These are phyloP conservation scores for Onthophagus sagittarius DNA, from an alignment of 2,888 invertebrate genomes.

Conservation along the genomic window DNA sequence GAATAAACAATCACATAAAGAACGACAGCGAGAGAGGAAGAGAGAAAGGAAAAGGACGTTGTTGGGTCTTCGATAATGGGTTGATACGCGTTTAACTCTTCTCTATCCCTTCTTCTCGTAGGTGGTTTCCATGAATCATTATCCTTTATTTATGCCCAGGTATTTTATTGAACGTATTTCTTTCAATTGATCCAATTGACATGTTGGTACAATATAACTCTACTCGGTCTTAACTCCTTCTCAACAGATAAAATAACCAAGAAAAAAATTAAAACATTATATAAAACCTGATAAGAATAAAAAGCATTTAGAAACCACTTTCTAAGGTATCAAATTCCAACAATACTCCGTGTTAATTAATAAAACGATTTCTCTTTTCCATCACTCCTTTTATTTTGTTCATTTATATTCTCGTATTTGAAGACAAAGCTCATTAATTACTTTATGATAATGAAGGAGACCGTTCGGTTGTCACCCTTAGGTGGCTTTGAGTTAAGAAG, in stretches of 20 bases:
- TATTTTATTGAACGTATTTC: constrained; percentile 35
- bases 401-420: not conserved
- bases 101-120: constrained; percentile 19
- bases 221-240: constrained; percentile 29
- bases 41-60: not conserved
- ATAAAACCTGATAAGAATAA: too few species aligned
- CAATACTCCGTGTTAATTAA: not conserved
- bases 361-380: not conserved
- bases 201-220: constrained; percentile 30
- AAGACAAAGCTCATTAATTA: not conserved
- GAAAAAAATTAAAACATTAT: constrained; percentile 12
- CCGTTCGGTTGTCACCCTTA: not conserved
- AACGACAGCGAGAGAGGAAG: not conserved
- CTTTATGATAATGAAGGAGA: constrained; percentile 2
- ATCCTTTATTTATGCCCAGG: constrained; percentile 33
- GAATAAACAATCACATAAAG: constrained; percentile 12
- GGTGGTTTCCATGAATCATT: constrained; percentile 34
- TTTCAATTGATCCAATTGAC: constrained; percentile 34
- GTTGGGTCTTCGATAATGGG: not conserved
- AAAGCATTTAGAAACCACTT: not conserved
- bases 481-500: not conserved
- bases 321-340: not conserved
- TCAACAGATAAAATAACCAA: constrained; percentile 26
- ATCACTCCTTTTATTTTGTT: not conserved
- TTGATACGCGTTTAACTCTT: constrained; percentile 1